These are phyloP conservation scores for Oreohelix idahoensis DNA, from an alignment of 1,140 invertebrate species.

Conservation along the genomic window DNA sequence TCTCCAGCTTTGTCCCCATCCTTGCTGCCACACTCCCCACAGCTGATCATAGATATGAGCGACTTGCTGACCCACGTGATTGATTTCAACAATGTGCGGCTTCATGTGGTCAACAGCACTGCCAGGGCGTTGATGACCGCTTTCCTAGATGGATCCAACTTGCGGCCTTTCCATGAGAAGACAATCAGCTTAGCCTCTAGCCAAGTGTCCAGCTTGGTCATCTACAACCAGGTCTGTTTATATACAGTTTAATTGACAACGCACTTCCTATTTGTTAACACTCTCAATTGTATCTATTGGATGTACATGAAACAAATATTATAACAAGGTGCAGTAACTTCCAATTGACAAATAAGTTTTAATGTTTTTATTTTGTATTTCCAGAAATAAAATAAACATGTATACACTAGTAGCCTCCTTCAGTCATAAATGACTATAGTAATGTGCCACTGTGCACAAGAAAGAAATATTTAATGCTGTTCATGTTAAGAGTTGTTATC, in stretches of 20 bases:
- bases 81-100: constrained; percentile 85
- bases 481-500: too few relatives aligned
- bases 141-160: constrained; percentile 85
- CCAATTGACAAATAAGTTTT: too few relatives aligned
- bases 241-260: not conserved
- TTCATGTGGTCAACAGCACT: constrained; percentile 82
- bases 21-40: constrained; percentile 4
- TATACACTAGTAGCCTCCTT: too few relatives aligned
- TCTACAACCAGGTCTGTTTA: constrained; percentile 57
- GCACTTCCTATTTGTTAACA: too few relatives aligned
- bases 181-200: constrained; percentile 74
- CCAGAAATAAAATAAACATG: too few relatives aligned
- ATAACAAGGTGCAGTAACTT: too few relatives aligned
- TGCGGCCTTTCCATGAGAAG: constrained; percentile 82
- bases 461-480: too few relatives aligned
- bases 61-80: constrained; percentile 83
- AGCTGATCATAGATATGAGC: constrained; percentile 77
- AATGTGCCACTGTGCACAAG: too few relatives aligned
- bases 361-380: too few relatives aligned
- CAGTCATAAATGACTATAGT: too few relatives aligned
- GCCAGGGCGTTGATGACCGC: constrained; percentile 84
- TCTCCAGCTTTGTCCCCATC: not conserved
- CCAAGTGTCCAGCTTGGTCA: constrained; percentile 52
- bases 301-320: too few relatives aligned
- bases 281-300: too few relatives aligned